Conservation (phyloP, 1,140 invertebrate species). For the Drosophila seguyi region DNA sequence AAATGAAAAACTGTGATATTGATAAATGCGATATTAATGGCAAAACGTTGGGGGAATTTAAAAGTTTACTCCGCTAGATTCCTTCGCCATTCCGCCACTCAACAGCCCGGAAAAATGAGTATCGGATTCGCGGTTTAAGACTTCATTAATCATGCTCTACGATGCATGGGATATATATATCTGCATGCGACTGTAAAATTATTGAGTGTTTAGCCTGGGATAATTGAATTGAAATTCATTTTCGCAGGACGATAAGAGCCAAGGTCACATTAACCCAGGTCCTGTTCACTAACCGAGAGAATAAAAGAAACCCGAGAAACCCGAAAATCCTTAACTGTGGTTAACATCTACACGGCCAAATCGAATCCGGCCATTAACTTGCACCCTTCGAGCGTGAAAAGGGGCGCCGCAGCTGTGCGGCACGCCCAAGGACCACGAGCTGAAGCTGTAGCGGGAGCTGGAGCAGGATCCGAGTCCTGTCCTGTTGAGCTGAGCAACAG, state of each 20-base stretch:
- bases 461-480: conserved; percentile 25
- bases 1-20: conserved; percentile 83
- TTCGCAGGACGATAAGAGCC: conserved; percentile 20
- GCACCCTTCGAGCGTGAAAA: conserved; percentile 57
- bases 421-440: conserved; percentile 23
- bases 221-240: conserved; percentile 48
- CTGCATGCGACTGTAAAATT: neutral
- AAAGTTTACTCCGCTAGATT: conserved; percentile 53
- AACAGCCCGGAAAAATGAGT: conserved; percentile 60
- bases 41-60: conserved; percentile 72
- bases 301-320: conserved; percentile 38
- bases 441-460: conserved; percentile 23
- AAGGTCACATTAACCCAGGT: conserved; percentile 45
- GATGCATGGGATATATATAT: conserved; percentile 11
- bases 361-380: conserved; percentile 59
- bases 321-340: conserved; percentile 47
- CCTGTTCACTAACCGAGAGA: neutral
- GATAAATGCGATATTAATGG: conserved; percentile 82
- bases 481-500: conserved; percentile 45
- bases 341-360: conserved; percentile 54
- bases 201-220: conserved; percentile 6
- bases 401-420: conserved; percentile 45
- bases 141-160: conserved; percentile 61
- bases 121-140: conserved; percentile 60
- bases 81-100: neutral